Base-by-base conservation (phyloP, 2,888 invertebrate species). In the Lasioglossum marginatum region DNA sequence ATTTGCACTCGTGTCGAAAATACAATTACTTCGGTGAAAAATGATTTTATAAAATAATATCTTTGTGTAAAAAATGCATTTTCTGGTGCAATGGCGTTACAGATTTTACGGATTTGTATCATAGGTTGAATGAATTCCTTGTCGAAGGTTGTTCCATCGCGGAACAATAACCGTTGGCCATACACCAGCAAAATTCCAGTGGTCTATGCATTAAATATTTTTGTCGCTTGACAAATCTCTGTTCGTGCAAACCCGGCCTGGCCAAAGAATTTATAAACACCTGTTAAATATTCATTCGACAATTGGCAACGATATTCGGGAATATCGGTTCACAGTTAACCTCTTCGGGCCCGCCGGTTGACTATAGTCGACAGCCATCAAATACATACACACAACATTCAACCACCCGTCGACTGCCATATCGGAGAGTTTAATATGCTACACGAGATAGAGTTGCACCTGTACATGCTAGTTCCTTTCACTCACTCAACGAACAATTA, bases 231-330 rank as follows among this genome's bases (percentile, higher is more conserved):
- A 68, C 66, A 37, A 19, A 68, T 68, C 66, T 68, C 34, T 37
- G 34, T 68, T 19, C 23, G 31, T 34, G 34, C 8, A 34, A 34
- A 37, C 10, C 34, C 66, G 34, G 19, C 31, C 19, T 34, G 66
- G 66, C 34, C 19, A 31, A 68, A 68, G 66, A 68, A 68, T 68
- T 34, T 68, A 68, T 68, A 68, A 37, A 68, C 66, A 68, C 34
- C 66, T 68, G 66, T 37, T 68, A 68, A 68, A 68, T 68, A 68
- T 68, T 68, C 66, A 68, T 68, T 68, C 66, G 66, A 68, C 66
- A 68, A 68, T 37, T 34, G 66, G 66, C 66, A 68, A 68, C 66
- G 34, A 68, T 68, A 68, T 68, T 68, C 34, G 66, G 37, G 34
- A 68, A 68, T 68, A 68, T 68, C 66, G 66, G 66, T 68, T 68